Conservation (phyloP, 1,140 invertebrate genomes). For the Dryas iulia region DNA sequence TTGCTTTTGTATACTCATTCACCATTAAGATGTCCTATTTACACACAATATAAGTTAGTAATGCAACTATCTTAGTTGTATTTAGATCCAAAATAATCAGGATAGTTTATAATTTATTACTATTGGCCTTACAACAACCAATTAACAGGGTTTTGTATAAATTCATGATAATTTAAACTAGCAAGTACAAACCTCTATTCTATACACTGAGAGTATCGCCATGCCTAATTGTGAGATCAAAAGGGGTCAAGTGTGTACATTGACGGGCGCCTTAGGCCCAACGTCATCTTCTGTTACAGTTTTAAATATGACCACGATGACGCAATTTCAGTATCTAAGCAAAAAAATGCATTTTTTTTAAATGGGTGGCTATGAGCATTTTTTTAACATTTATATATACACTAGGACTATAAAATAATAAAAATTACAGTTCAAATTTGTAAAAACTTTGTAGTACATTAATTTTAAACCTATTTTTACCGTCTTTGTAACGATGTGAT, state of each 20-base stretch:
- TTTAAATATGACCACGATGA: conserved; percentile 43
- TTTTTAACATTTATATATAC: too few species aligned
- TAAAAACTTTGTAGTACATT: too few species aligned
- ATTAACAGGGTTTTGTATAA: background rate
- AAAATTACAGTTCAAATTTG: too few species aligned
- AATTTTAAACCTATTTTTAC: too few species aligned
- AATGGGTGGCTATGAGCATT: too few species aligned
- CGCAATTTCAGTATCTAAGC: conserved; percentile 28
- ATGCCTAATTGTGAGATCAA: conserved; percentile 79
- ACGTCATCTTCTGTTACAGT: conserved; percentile 57
- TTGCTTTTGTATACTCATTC: background rate
- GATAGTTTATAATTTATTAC: background rate
- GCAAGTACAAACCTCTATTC: conserved; percentile 14
- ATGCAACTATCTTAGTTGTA: too few species aligned
- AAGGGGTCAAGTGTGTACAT: conserved; percentile 79
- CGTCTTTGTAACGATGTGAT: too few species aligned
- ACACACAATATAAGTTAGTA: too few species aligned
- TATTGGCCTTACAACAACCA: background rate
- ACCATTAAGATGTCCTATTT: too few species aligned
- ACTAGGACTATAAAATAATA: too few species aligned
- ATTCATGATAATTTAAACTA: background rate
- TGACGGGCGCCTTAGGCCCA: conserved; percentile 74
- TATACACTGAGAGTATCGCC: conserved; percentile 52
- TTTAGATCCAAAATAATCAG: too few species aligned
- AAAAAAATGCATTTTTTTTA: background rate